Evolutionary conservation across 2,888 invertebrate genomes (phyloP).

Genomic region (Trachelus troglodyta): DNA sequence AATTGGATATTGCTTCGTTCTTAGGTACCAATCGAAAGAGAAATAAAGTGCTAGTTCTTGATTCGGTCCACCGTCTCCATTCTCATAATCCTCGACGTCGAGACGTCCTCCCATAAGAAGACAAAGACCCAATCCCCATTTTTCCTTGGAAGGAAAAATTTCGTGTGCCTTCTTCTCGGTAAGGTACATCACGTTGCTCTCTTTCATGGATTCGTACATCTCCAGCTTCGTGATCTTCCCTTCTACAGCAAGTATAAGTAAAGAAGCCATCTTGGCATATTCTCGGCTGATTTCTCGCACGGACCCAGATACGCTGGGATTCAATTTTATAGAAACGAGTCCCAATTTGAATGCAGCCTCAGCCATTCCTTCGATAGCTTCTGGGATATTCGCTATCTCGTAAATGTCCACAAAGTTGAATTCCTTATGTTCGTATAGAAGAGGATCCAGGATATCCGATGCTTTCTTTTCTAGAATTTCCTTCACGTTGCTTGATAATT

Average conservation of each 20-base stretch:
- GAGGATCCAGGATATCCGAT: constrained; percentile 3
- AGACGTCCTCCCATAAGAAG: constrained; percentile 75
- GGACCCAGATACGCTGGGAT: constrained; percentile 20
- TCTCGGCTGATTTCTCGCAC: constrained; percentile 37
- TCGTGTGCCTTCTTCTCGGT: constrained; percentile 40
- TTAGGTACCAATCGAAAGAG: constrained; percentile 57
- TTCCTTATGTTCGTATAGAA: constrained; percentile 30
- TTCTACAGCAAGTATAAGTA: constrained; percentile 49
- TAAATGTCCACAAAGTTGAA: constrained; percentile 46
- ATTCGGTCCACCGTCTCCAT: constrained; percentile 73
- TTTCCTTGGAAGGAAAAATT: constrained; percentile 49
- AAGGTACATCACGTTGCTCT: constrained; percentile 42
- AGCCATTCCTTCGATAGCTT: constrained; percentile 48
- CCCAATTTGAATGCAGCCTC: constrained; percentile 36
- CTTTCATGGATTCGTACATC: constrained; percentile 43
- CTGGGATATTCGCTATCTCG: constrained; percentile 41
- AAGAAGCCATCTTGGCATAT: constrained; percentile 45
- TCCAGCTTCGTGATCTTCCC: constrained; percentile 44
- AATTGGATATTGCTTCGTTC: constrained; percentile 45
- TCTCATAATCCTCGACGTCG: constrained; percentile 68
- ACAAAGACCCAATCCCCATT: constrained; percentile 62
- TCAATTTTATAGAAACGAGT: constrained; percentile 43
- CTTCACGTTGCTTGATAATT: constrained; percentile 55
- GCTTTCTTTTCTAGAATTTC: constrained; percentile 34
- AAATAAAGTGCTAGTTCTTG: constrained; percentile 73